Base-by-base conservation (phyloP, 2,797 vertebrate species). In the Chelmon rostratus region DNA sequence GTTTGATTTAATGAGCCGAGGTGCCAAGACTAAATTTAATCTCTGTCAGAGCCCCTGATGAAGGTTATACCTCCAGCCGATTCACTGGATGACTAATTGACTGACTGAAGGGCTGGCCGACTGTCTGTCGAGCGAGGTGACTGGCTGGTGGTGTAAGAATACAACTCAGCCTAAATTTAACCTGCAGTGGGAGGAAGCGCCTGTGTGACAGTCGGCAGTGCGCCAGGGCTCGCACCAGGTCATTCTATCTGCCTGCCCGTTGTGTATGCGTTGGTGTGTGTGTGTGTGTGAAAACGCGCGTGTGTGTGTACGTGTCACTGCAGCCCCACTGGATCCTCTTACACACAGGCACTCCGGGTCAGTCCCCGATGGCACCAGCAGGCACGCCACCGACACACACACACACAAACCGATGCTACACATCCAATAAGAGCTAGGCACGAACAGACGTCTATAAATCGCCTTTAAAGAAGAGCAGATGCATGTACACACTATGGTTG, bases 151-250 rank as follows among this genome's bases (percentile, higher is more conserved):
- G 91, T 91, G 95, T 96, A 96, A 97, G 96, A 97, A 97, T 97
- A 97, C 95, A 95, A 93, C 91, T 82, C 47, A 74, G 18, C 91
- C 96, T 95, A 96, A 97, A 97, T 97, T 97, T 97, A 97, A 97
- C 96, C 96, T 59, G 75, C 91, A 78, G 83, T 85, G 86, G 91
- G 95, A 98, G 97, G 96, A 98, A 97, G 95, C 94, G 95, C 94
- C 95, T 96, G 96, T 96, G 96, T 97, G 97, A 97, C 96, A 97
- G 96, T 96, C 91, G 96, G 97, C 96, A 89, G 90, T 86, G 90
- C 3, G 97, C 97, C 97, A 97, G 95, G 86, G 81, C 89, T 92
- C 79, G 86, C 94, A 68, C 94, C 94, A 89, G 94, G 96, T 97
- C 96, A 97, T 96, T 96, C 95, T 95, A 95, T 91, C 86, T 82